Conservation (phyloP, 2,888 invertebrate species). For the Entomobrya multifasciata region DNA sequence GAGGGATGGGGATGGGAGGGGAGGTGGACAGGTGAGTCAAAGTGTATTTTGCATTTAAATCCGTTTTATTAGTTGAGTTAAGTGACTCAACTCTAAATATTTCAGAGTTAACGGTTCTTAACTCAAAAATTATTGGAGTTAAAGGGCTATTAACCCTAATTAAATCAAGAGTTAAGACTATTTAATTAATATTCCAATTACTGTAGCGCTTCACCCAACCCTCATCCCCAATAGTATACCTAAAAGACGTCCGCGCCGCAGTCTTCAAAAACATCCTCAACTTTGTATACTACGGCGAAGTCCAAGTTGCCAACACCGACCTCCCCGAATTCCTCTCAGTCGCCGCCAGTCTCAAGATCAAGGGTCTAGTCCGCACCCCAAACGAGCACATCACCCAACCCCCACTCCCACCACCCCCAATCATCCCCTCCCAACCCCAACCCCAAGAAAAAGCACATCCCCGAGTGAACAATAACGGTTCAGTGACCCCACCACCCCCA, state of each 20-base stretch:
- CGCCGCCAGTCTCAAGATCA: constrained; percentile 92
- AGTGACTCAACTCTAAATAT: too few relatives aligned
- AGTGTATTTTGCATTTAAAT: not conserved
- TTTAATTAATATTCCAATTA: not conserved
- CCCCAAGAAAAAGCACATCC: not conserved
- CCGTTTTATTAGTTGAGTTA: not conserved
- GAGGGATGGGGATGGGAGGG: not conserved
- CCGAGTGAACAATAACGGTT: not conserved
- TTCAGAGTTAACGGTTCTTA: too few relatives aligned
- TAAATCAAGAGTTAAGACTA: not conserved
- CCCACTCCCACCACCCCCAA: constrained; percentile 81
- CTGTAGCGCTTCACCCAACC: not conserved
- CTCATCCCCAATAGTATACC: constrained; percentile 88
- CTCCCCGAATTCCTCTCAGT: constrained; percentile 92
- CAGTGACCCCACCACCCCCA: not conserved
- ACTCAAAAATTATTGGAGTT: too few relatives aligned
- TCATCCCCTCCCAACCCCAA: not conserved
- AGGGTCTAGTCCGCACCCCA: constrained; percentile 85
- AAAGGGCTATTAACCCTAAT: too few relatives aligned
- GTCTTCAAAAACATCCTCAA: constrained; percentile 82
- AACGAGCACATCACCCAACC: constrained; percentile 79
- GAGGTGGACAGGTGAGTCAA: constrained; percentile 16
- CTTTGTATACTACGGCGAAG: constrained; percentile 96
- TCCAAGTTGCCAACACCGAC: constrained; percentile 93
- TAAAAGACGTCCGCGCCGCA: constrained; percentile 91